Conservation (phyloP, 64 coral and sea anemone species). For the Hydrozoanthus tunicans region DNA sequence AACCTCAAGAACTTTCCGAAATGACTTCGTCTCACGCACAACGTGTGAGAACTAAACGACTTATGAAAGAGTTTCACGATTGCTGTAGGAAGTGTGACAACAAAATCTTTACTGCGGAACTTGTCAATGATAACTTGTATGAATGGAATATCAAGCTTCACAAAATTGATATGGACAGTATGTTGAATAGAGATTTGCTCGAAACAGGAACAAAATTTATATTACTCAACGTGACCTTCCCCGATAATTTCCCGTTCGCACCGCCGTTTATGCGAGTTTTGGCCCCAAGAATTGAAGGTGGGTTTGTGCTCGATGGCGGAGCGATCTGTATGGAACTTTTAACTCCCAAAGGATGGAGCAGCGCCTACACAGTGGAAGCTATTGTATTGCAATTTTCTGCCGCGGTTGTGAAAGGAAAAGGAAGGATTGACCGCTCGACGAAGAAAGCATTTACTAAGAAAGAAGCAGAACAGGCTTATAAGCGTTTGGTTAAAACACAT, state of each 20-base stretch:
- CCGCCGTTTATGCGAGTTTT: slow-evolving; percentile 95
- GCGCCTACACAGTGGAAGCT: slow-evolving; percentile 88
- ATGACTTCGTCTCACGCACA: slow-evolving; percentile 88
- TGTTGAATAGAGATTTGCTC: slow-evolving; percentile 84
- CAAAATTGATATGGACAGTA: slow-evolving; percentile 91
- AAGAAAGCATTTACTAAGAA: slow-evolving; percentile 96
- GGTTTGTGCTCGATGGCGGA: slow-evolving; percentile 88
- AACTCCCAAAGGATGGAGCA: slow-evolving; percentile 92
- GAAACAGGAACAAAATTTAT: slow-evolving; percentile 95
- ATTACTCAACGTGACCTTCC: slow-evolving; percentile 87
- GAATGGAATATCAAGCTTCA: slow-evolving; percentile 95
- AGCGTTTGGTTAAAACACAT: slow-evolving; percentile 92
- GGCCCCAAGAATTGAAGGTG: slow-evolving; percentile 91
- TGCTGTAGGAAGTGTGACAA: slow-evolving; percentile 73
- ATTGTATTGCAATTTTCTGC: slow-evolving; percentile 91
- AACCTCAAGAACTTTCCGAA: slow-evolving; percentile 55
- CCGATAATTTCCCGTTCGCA: slow-evolving; percentile 92
- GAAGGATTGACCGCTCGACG: slow-evolving; percentile 77
- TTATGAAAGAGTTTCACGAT: slow-evolving; percentile 95
- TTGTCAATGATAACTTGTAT: slow-evolving; percentile 89
- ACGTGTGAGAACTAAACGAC: slow-evolving; percentile 79
- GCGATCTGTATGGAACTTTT: slow-evolving; percentile 95
- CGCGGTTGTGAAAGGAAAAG: slow-evolving; percentile 89
- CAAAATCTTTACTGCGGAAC: slow-evolving; percentile 91
- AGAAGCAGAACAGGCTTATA: slow-evolving; percentile 87